Conservation (phyloP, 2,113 vertebrate species). For the Eulemur macaco region DNA sequence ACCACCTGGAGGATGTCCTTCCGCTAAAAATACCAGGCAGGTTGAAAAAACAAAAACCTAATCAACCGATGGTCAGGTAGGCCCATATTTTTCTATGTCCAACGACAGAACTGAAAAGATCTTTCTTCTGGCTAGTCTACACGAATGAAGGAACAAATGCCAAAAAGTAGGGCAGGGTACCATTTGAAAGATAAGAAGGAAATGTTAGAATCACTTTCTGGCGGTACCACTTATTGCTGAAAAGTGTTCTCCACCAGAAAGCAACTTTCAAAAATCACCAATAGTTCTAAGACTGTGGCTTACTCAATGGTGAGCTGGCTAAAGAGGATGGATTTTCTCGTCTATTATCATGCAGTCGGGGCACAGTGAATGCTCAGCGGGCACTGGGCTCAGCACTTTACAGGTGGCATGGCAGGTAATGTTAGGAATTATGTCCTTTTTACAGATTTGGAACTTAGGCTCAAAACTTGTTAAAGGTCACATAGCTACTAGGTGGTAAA, state of each 20-base stretch:
- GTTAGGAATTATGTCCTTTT: neutral
- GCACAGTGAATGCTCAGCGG: neutral
- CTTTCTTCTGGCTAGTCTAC: neutral
- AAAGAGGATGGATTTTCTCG: neutral
- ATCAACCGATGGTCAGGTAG: neutral
- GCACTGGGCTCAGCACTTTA: neutral
- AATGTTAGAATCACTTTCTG: conserved; percentile 5
- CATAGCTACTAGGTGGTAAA: neutral
- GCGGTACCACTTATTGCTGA: neutral
- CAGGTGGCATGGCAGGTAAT: no score
- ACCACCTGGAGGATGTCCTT: neutral
- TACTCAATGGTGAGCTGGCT: neutral
- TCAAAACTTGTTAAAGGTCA: neutral
- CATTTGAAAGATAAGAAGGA: neutral
- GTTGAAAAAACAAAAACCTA: neutral
- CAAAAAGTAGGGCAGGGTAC: neutral
- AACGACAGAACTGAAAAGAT: neutral
- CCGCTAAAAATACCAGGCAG: neutral
- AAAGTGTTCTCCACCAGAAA: neutral
- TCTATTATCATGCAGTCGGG: neutral
- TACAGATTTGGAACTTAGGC: neutral
- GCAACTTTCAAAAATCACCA: neutral
- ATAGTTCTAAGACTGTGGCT: neutral
- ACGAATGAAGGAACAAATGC: neutral
- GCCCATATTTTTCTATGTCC: neutral